These are phyloP conservation scores for Therioaphis trifolii DNA, from an alignment of 2,888 invertebrate genomes.

Conservation along the genomic window DNA sequence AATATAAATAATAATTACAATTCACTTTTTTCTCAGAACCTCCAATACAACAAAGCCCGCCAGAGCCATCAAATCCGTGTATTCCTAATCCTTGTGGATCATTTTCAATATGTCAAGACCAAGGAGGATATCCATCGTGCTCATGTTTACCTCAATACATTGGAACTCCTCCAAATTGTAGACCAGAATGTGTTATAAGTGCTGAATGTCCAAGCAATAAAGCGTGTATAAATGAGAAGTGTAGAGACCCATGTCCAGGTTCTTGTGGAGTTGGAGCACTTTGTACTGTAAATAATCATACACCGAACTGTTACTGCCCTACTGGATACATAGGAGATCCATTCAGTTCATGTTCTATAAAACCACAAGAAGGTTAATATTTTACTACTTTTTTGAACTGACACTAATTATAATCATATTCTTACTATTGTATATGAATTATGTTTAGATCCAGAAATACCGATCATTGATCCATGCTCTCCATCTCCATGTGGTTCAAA, in stretches of 20 bases:
- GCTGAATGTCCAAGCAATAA: conserved; percentile 68
- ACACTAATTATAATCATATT: neutral
- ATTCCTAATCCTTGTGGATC: conserved; percentile 82
- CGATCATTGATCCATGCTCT: conserved; percentile 73
- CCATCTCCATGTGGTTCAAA: conserved; percentile 81
- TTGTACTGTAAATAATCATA: conserved; percentile 76
- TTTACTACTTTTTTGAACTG: neutral
- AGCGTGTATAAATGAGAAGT: conserved; percentile 68
- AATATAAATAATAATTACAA: neutral
- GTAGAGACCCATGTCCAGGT: conserved; percentile 68
- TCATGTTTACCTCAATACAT: conserved; percentile 78
- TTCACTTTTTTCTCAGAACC: conserved; percentile 53
- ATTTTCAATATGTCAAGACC: conserved; percentile 78
- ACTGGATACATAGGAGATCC: conserved; percentile 82
- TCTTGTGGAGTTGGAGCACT: conserved; percentile 68
- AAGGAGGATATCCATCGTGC: conserved; percentile 77
- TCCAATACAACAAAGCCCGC: conserved; percentile 45
- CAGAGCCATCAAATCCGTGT: conserved; percentile 70
- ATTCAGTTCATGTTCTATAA: conserved; percentile 76
- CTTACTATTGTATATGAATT: neutral
- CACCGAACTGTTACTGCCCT: conserved; percentile 75
- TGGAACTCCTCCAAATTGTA: conserved; percentile 81
- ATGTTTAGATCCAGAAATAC: conserved; percentile 28
- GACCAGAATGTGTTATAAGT: conserved; percentile 76
- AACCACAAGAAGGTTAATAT: conserved; percentile 68